Base-by-base conservation (phyloP, 2,888 invertebrate species). In the Aphodius sticticus region DNA sequence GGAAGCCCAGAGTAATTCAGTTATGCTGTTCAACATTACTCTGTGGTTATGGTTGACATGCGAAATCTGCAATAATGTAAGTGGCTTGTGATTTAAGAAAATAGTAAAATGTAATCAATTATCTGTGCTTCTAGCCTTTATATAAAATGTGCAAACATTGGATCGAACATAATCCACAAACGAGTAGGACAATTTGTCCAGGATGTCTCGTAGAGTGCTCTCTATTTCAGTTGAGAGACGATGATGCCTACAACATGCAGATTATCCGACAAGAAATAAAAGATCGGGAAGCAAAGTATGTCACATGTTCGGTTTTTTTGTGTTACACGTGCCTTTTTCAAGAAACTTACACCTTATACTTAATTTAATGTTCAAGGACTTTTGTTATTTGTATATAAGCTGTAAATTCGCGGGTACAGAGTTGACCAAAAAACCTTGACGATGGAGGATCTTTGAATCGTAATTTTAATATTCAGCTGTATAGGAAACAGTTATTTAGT, bases 181-280 rank as follows among this genome's bases (percentile, higher is more conserved):
- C 76, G 7, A 80, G 81, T 53, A 80, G 81, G 69, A 82, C 82
- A 75, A 75, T 83, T 16, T 86, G 85, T 78, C 80, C 84, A 9
- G 84, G 82, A 76, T 78, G 82, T 15, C 75, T 80, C n/a, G 71
- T 84, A 0, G 85, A 85, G 79, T 86, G 85, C 80, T 79, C 82
- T 53, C 81, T 86, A 75, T 86, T 86, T 80, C 81, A 82, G 74
- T 82, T 84, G 36, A 81, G 86, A 69, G 84, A 84, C 71, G 86
- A 86, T 76, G 81, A 82, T 16, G 84, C 84, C 26, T 86, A 82
- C 77, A 84, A 85, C 80, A 80, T 85, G 75, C 81, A 79, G 36
- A 81, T 85, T 15, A 82, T 85, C 0, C 79, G 82, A 9, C 79
- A 82, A 70, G 85, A 85, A 82, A 85, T 85, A 53, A 83, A 84